These are phyloP conservation scores for Chelmon rostratus DNA, from an alignment of 2,797 vertebrate species.

Conservation along the genomic window DNA sequence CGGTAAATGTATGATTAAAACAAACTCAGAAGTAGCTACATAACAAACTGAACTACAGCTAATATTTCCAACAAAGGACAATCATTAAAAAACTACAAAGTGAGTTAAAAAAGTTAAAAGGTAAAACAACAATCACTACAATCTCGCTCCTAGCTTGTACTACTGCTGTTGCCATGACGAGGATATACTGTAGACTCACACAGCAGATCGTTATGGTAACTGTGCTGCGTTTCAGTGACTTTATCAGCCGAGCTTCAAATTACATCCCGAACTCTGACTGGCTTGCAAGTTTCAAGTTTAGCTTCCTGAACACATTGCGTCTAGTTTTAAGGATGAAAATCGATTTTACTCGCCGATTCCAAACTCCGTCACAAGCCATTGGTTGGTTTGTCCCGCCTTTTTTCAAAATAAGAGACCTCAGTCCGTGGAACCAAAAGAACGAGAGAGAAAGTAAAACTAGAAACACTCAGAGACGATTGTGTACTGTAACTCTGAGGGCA, in stretches of 20 bases:
- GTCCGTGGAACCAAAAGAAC: conserved; percentile 8
- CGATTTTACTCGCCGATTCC: conserved; percentile 11
- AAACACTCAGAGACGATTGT: conserved; percentile 3
- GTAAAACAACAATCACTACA: conserved; percentile 20
- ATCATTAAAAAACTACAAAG: conserved; percentile 23
- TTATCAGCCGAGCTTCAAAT: conserved; percentile 7
- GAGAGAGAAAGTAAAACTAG: conserved; percentile 10
- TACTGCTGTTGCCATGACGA: conserved; percentile 6
- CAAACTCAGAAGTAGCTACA: conserved; percentile 16
- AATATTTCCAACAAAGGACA: conserved; percentile 27
- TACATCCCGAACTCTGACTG: conserved; percentile 21
- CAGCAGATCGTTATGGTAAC: neutral
- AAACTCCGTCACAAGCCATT: neutral
- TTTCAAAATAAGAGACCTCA: conserved; percentile 54
- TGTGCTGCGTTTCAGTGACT: conserved; percentile 3
- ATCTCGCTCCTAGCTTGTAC: neutral
- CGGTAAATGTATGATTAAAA: conserved; percentile 30
- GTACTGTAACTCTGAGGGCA: conserved; percentile 10
- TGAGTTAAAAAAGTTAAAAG: conserved; percentile 34
- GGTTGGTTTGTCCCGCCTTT: conserved; percentile 25
- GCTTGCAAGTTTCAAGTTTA: conserved; percentile 22
- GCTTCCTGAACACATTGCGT: conserved; percentile 1
- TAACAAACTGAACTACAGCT: conserved; percentile 40
- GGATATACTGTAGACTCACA: neutral
- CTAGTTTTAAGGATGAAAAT: conserved; percentile 1